phyloP scores from a whole-genome alignment of 2,113 vertebrate species.

The Percina caprodes region DNA sequence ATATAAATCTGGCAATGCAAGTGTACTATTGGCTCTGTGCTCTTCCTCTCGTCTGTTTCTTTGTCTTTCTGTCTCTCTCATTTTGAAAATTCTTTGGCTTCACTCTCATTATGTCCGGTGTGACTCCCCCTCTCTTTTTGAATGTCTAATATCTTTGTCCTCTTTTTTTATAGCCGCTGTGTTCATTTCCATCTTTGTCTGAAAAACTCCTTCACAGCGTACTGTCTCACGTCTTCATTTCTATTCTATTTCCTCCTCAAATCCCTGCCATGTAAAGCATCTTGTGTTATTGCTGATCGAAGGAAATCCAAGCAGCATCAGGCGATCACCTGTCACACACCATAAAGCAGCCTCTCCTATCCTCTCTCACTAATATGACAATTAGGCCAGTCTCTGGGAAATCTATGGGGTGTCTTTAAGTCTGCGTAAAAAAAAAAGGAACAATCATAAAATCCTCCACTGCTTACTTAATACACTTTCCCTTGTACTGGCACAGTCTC shows the following conservation, averaged over 20 bases:
- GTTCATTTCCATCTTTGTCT: slow-evolving; percentile 41
- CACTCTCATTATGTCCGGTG: slow-evolving; percentile 51
- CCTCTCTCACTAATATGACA: slow-evolving; percentile 52
- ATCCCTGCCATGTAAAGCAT: slow-evolving; percentile 9
- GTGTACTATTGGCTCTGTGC: slow-evolving; percentile 30
- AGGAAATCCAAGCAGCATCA: slow-evolving; percentile 43
- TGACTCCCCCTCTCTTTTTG: slow-evolving; percentile 51
- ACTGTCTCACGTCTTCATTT: slow-evolving; percentile 25
- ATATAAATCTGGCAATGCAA: slow-evolving; percentile 60
- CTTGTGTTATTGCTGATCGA: slow-evolving; percentile 49
- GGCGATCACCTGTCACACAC: slow-evolving; percentile 60
- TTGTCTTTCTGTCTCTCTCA: slow-evolving; percentile 55
- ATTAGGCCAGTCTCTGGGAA: slow-evolving; percentile 53
- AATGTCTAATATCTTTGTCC: slow-evolving; percentile 59
- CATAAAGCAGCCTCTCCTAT: slow-evolving; percentile 62
- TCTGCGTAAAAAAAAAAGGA: slow-evolving; percentile 54
- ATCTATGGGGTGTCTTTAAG: slow-evolving; percentile 60
- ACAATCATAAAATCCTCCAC: slow-evolving; percentile 47
- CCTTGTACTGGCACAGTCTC: slow-evolving; percentile 24
- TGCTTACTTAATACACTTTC: slow-evolving; percentile 40
- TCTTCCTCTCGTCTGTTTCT: slow-evolving; percentile 53
- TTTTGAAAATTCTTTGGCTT: slow-evolving; percentile 71
- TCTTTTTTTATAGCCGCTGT: slow-evolving; percentile 4
- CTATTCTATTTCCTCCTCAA: slow-evolving; percentile 15
- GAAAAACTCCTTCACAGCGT: slow-evolving; percentile 19